phyloP scores from a whole-genome alignment of 2,888 invertebrate species.

The Neelides folsomi region DNA sequence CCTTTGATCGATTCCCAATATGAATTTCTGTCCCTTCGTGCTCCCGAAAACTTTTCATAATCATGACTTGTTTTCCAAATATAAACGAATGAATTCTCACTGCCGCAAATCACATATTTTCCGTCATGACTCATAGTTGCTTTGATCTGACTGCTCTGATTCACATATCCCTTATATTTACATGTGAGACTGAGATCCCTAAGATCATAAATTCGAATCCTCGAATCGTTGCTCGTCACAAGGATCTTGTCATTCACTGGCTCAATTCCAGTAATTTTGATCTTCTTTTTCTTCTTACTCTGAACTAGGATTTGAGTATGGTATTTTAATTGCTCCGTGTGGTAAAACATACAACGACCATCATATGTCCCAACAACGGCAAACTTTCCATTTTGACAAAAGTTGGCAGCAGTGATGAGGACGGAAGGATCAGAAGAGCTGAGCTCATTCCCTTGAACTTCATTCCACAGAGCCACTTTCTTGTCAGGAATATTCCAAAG shows the following conservation, averaged over 20 bases:
- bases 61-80: slow-evolving; percentile 97
- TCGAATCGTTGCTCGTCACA: slow-evolving; percentile 94
- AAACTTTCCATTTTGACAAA: slow-evolving; percentile 83
- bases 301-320: slow-evolving; percentile 94
- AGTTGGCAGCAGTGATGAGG: slow-evolving; percentile 90
- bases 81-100: slow-evolving; percentile 93
- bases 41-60: slow-evolving; percentile 84
- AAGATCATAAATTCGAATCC: slow-evolving; percentile 88
- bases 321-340: slow-evolving; percentile 93
- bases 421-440: slow-evolving; percentile 50
- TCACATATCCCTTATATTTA: slow-evolving; percentile 86
- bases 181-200: slow-evolving; percentile 86
- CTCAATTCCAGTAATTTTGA: slow-evolving; percentile 95
- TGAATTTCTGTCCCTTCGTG: slow-evolving; percentile 82
- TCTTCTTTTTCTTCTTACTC: slow-evolving; percentile 85
- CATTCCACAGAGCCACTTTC: slow-evolving; percentile 95
- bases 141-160: slow-evolving; percentile 91
- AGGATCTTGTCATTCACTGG: slow-evolving; percentile 86
- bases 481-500: slow-evolving; percentile 99
- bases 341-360: slow-evolving; percentile 95
- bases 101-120: slow-evolving; percentile 91
- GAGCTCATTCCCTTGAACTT: slow-evolving; percentile 58
- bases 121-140: slow-evolving; percentile 84
- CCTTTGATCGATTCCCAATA: slow-evolving; percentile 92
- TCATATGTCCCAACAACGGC: slow-evolving; percentile 97